Evolutionary conservation across 2,797 vertebrate genomes (phyloP).

Genomic region (Typhlichthys eigenmanni): DNA sequence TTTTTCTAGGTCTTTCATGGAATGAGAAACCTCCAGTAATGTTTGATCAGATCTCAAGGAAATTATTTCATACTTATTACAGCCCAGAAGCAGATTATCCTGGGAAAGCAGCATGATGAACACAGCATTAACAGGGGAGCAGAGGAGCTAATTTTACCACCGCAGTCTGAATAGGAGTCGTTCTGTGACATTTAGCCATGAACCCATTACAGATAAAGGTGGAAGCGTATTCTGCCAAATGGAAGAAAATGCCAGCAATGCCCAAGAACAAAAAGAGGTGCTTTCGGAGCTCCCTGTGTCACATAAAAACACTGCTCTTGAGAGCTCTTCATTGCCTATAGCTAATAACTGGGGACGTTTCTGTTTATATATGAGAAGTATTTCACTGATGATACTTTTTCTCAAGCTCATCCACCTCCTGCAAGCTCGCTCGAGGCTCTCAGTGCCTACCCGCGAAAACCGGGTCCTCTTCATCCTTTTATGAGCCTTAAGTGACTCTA

Average conservation of each 20-base stretch:
- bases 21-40: constrained; percentile 58
- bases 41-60: constrained; percentile 66
- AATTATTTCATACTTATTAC: constrained; percentile 70
- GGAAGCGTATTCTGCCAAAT: constrained; percentile 3
- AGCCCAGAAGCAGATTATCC: constrained; percentile 65
- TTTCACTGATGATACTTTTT: neutral
- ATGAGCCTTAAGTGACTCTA: constrained; percentile 37
- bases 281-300: neutral
- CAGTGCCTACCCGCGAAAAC: constrained; percentile 11
- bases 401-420: neutral
- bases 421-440: neutral
- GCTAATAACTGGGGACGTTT: too few species aligned
- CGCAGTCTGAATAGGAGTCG: constrained; percentile 52
- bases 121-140: constrained; percentile 19
- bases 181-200: constrained; percentile 52
- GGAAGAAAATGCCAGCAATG: neutral
- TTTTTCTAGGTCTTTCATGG: constrained; percentile 56
- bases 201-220: constrained; percentile 32
- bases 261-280: neutral
- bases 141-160: constrained; percentile 50
- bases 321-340: too few species aligned
- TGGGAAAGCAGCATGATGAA: constrained; percentile 59
- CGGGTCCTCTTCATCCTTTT: constrained; percentile 34
- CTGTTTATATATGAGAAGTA: too few species aligned
- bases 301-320: too few species aligned